A percentile compares a stretch with the other conserved stretches of the same genome.
phyloP scores from a whole-genome alignment of 2,113 vertebrate species.

The Calyptommatus sinebrachiatus region DNA sequence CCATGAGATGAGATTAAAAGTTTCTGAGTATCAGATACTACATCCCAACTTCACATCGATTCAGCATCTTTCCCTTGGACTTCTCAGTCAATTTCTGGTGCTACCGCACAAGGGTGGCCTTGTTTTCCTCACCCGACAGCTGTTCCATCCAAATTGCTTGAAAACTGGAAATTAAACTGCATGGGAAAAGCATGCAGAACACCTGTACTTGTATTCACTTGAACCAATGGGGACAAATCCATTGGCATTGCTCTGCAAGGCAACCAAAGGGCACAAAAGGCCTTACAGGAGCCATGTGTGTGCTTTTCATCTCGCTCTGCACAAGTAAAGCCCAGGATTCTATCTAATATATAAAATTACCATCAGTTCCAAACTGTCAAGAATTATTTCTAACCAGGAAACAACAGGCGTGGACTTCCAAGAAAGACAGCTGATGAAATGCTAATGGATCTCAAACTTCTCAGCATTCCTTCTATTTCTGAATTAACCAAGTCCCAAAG shows the following conservation, averaged over 20 bases:
- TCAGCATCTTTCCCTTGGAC: slow-evolving; percentile 37
- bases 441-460: not conserved
- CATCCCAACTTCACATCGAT: slow-evolving; percentile 23
- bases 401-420: slow-evolving; percentile 1
- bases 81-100: slow-evolving; percentile 23
- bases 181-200: slow-evolving; percentile 23
- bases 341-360: slow-evolving; percentile 15
- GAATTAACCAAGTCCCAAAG: not conserved
- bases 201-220: slow-evolving; percentile 47
- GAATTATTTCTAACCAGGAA: slow-evolving; percentile 31
- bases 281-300: slow-evolving; percentile 26
- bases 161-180: slow-evolving; percentile 15
- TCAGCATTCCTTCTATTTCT: not conserved
- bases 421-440: slow-evolving; percentile 14
- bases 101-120: slow-evolving; percentile 11
- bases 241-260: slow-evolving; percentile 1
- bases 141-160: slow-evolving; percentile 28
- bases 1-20: accelerated
- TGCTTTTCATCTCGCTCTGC: slow-evolving; percentile 17
- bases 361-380: slow-evolving; percentile 1
- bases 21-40: not conserved
- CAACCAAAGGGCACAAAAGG: slow-evolving; percentile 14
- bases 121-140: slow-evolving; percentile 24
- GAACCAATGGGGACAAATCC: slow-evolving; percentile 21
- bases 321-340: not conserved